Base-by-base conservation (phyloP, 2,113 vertebrate species). In the Tachycineta bicolor region DNA sequence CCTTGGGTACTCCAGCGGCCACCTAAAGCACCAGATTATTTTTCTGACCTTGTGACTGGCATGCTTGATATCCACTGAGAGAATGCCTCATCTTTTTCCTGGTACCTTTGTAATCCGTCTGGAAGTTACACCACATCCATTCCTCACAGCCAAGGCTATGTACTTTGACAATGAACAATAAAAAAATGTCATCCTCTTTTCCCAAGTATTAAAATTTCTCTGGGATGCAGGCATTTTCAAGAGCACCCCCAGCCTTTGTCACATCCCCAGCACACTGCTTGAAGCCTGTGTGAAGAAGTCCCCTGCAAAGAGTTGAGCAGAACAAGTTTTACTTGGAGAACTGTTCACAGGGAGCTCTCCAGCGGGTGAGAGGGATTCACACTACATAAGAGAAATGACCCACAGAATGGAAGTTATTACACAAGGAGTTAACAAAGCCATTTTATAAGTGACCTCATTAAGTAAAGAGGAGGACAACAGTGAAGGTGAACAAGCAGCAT, bases 381-480 rank as follows among this genome's bases (percentile, higher is more conserved):
- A 47, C 34, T 16, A 12, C 0, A 0, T 12, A 71, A 34, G 5
- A 5, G 3, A 80, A 89, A 79, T 0, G 0, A 74, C 23, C 4
- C 43, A 60, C n/a, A 13, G 5, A 88, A 87, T 26, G 8, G 28
- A 70, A 78, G 26, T 49, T 31, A 50, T 5, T 5, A 50, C 22
- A 56, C 23, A 84, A 82, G 46, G 39, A 84, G 69, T 53, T 78
- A 46, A 52, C 11, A 76, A 89, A 73, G 49, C 10, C 62, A 89
- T 17, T 84, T 92, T 89, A 64, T 15, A 59, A 43, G 33, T 5
- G 2, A 81, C 69, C 78, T 96, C 41, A 25, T 83, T 69, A 63
- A 8, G 9, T 41, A 93, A 83, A 50, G n/a, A n/a, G 34, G 25
- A 83, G 11, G 44, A 65, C 33, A 89, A 67, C 44, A 76, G 25